A percentile compares a stretch with the other conserved stretches of the same genome.
Conservation (phyloP, 2,113 vertebrate genomes). For the Nerophis lumbriciformis region DNA sequence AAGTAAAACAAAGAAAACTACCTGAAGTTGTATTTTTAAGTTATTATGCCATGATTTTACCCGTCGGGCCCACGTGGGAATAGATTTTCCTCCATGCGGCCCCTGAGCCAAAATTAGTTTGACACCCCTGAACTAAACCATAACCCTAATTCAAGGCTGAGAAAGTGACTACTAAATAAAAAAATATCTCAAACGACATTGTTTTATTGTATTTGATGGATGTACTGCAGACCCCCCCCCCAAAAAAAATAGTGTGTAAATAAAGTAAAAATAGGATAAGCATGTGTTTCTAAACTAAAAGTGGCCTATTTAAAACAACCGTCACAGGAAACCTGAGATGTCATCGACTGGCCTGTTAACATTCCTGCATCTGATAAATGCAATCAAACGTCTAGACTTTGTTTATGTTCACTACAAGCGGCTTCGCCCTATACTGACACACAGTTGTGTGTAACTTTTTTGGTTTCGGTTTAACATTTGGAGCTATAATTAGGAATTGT, state of each 20-base stretch:
- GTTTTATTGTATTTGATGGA: no score
- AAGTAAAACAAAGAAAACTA: no score
- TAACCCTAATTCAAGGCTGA: no score
- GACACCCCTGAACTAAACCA: no score
- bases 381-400: conserved; percentile 34
- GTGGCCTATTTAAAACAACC: conserved; percentile 7
- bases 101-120: no score
- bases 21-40: no score
- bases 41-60: no score
- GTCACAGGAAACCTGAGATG: conserved; percentile 25
- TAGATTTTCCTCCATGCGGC: no score
- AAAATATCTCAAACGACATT: no score
- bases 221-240: background rate
- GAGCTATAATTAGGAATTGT: background rate
- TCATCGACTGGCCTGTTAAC: conserved; percentile 24
- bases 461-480: background rate
- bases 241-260: background rate
- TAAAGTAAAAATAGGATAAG: background rate
- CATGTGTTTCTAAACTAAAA: background rate
- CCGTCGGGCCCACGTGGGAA: no score
- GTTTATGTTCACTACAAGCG: conserved; percentile 42
- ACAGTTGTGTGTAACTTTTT: no score
- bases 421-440: conserved; percentile 8
- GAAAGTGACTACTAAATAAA: no score
- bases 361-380: conserved; percentile 6